Evolutionary conservation across 1,140 invertebrate species (phyloP).

Genomic region (Polypedilum vanderplanki): DNA sequence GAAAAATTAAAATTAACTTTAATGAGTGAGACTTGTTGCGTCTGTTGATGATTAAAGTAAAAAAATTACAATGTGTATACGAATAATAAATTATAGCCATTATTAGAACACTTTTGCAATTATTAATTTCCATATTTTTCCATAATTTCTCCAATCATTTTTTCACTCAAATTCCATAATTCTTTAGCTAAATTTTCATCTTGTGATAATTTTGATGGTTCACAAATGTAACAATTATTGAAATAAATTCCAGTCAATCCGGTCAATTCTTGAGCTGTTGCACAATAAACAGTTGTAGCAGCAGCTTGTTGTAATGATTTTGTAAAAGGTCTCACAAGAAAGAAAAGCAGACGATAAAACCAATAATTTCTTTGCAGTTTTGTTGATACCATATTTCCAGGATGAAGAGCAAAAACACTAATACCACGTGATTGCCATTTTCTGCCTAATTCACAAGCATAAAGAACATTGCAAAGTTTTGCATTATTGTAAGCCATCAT

Average conservation of each 20-base stretch:
- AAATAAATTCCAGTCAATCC: conserved; percentile 83
- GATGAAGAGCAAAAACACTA: conserved; percentile 77
- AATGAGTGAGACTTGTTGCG: too few species aligned
- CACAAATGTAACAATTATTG: conserved; percentile 85
- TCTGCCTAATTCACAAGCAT: conserved; percentile 63
- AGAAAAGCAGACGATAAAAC: conserved; percentile 68
- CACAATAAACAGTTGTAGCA: conserved; percentile 80
- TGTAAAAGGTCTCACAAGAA: conserved; percentile 81
- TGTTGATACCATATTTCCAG: conserved; percentile 83
- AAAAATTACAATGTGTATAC: too few species aligned
- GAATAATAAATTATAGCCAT: too few species aligned
- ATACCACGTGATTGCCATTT: conserved; percentile 63
- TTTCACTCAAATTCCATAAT: conserved; percentile 60
- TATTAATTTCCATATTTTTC: background rate
- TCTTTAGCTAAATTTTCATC: conserved; percentile 50
- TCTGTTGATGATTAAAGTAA: too few species aligned
- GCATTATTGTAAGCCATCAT: conserved; percentile 85
- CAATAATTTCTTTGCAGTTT: conserved; percentile 74
- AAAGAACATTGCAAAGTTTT: conserved; percentile 84
- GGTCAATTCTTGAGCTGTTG: conserved; percentile 72
- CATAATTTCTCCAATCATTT: conserved; percentile 47
- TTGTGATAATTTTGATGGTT: conserved; percentile 56
- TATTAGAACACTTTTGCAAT: too few species aligned
- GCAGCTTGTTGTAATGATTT: conserved; percentile 97
- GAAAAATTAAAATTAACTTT: too few species aligned